Evolutionary conservation across 2,888 invertebrate genomes (phyloP).

Genomic region (Eubasilissa splendida): DNA sequence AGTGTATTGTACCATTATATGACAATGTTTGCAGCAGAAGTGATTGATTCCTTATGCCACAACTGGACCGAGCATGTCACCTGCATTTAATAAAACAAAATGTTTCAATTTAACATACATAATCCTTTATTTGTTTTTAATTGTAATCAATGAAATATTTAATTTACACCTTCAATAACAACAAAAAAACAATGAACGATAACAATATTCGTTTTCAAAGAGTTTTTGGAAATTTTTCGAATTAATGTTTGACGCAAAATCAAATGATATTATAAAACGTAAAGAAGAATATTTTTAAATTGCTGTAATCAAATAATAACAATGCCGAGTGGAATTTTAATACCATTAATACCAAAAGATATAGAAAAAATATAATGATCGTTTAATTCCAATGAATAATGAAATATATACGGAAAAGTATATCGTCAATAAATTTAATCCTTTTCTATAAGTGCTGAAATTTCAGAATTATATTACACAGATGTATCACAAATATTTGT

Average conservation of each 20-base stretch:
- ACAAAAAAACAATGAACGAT: slow-evolving; percentile 43
- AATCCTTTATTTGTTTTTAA: slow-evolving; percentile 53
- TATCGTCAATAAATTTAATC: not conserved
- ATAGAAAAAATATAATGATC: not conserved
- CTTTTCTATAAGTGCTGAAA: not conserved
- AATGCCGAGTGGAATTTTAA: not conserved
- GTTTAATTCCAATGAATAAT: not conserved
- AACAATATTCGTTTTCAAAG: slow-evolving; percentile 1
- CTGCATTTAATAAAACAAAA: not conserved
- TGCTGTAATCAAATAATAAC: not conserved
- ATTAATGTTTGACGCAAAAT: not conserved
- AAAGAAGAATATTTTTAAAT: not conserved
- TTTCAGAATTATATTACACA: not conserved
- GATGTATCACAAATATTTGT: not conserved
- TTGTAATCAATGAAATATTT: slow-evolving; percentile 52
- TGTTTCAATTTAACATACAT: slow-evolving; percentile 49
- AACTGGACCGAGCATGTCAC: not conserved
- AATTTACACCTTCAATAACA: slow-evolving; percentile 37
- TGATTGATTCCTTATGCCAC: too few species aligned
- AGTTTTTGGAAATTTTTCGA: not conserved
- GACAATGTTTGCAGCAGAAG: too few species aligned
- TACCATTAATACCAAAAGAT: not conserved
- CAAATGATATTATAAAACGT: not conserved
- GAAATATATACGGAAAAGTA: not conserved
- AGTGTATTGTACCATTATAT: too few species aligned